These are phyloP conservation scores for Drosophila insularis DNA, from an alignment of 1,140 invertebrate genomes.

Conservation along the genomic window DNA sequence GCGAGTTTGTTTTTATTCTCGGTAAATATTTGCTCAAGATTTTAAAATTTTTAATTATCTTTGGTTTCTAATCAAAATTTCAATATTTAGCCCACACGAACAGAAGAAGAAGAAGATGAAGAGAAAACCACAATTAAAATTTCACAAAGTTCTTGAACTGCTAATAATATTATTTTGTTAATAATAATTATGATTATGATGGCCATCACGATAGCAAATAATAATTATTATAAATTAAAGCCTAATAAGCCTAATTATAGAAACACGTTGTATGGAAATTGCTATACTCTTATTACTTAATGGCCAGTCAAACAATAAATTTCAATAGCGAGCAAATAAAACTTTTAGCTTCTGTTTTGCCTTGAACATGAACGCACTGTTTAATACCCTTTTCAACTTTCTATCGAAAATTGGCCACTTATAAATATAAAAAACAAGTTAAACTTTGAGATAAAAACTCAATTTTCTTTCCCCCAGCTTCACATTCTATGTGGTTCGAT, in stretches of 20 bases:
- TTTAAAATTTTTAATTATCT: background rate
- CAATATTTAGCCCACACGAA: conserved; percentile 34
- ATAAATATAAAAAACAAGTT: too few relatives aligned
- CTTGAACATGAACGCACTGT: background rate
- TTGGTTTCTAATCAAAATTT: conserved; percentile 20
- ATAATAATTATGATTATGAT: background rate
- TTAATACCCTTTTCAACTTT: background rate
- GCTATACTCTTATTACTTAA: background rate
- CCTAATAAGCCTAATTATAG: background rate
- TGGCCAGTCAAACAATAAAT: background rate
- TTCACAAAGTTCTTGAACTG: conserved; percentile 28
- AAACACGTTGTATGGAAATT: background rate
- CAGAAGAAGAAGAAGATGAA: background rate
- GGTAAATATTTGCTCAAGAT: background rate
- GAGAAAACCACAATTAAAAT: background rate
- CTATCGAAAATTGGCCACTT: too few relatives aligned
- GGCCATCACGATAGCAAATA: background rate
- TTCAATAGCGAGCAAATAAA: too few relatives aligned
- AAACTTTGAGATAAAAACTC: too few relatives aligned
- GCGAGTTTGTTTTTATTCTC: background rate
- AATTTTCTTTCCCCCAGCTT: too few relatives aligned
- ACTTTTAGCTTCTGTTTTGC: too few relatives aligned
- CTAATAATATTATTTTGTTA: background rate
- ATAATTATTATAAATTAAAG: background rate
- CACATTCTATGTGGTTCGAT: too few relatives aligned